Base-by-base conservation (phyloP, 2,113 vertebrate genomes). In the Anoplopoma fimbria region DNA sequence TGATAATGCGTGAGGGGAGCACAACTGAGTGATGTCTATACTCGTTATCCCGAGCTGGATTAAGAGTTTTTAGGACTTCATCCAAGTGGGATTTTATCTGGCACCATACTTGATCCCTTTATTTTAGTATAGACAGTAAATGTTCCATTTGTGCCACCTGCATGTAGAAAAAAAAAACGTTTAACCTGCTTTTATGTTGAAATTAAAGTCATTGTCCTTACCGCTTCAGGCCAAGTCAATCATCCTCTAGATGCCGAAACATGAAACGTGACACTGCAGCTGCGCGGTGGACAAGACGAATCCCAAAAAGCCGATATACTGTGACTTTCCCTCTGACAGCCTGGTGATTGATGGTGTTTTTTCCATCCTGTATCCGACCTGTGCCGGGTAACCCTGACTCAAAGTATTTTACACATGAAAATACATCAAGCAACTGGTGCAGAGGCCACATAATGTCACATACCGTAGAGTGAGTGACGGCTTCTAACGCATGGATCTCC, bases 341-440 rank as follows among this genome's bases (percentile, higher is more conserved):
- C 38, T 10, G 53, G 42, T 89, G 88, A 92, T 93, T 84, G 84
- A 91, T 89, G 72, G 62, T 47, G 82, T 75, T 91, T 92, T 88
- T 88, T 84, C 81, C 6, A 25, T 63, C 83, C 80, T 57, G 73
- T 93, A 86, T 94, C 82, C n/a, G n/a, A 75, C 84, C 85, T 70
- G 84, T 94, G 91, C 90, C 0, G 65, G 82, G 92, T 91, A 91
- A 93, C 92, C 91, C 92, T 94, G 94, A 95, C 87, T 92, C 92
- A 70, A 82, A 93, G 78, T 87, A 95, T 94, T 94, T 93, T 93
- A 71, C 90, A 92, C 89, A 92, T 91, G 81, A 91, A 92, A 93
- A 93, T 93, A 93, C 88, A 87, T 90, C 75, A 82, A 85, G 88
- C 89, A 94, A 93, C 88, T 90, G 91, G 84, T 91, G 73, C 86